A percentile compares a stretch with the other conserved stretches of the same genome.
These are phyloP conservation scores for Syngnathus acus DNA, from an alignment of 2,797 vertebrate genomes.

Conservation along the genomic window DNA sequence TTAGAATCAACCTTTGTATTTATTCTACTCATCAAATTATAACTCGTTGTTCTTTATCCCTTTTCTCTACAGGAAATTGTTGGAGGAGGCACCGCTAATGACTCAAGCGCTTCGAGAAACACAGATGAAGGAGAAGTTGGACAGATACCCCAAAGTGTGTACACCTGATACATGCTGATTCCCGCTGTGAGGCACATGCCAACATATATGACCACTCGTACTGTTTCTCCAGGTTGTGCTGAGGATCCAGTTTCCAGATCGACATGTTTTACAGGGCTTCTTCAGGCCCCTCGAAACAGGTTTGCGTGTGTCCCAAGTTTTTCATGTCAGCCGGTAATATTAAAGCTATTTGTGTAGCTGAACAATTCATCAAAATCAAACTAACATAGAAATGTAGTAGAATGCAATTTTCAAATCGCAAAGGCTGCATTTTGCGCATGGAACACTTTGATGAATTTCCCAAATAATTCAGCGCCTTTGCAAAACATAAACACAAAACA, in stretches of 20 bases:
- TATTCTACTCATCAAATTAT: conserved; percentile 3
- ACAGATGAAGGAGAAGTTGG: conserved; percentile 82
- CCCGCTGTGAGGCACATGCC: neutral
- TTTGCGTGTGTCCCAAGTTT: conserved; percentile 45
- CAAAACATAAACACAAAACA: conserved; percentile 4
- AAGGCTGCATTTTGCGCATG: too few relatives aligned
- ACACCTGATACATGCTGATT: neutral
- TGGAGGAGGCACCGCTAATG: conserved; percentile 88
- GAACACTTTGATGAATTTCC: too few relatives aligned
- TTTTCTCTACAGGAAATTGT: conserved; percentile 64
- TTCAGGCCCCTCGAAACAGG: conserved; percentile 88
- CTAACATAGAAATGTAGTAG: too few relatives aligned
- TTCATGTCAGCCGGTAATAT: too few relatives aligned
- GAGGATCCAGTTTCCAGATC: conserved; percentile 89
- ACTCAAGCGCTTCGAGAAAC: conserved; percentile 80
- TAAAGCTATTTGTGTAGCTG: too few relatives aligned
- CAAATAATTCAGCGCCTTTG: neutral
- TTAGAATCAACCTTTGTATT: neutral
- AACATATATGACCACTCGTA: neutral
- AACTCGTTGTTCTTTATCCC: conserved; percentile 7
- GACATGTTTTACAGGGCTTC: conserved; percentile 86
- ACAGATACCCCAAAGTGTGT: conserved; percentile 85
- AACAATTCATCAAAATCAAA: too few relatives aligned
- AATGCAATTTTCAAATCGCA: too few relatives aligned
- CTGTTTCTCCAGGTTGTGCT: conserved; percentile 77